Evolutionary conservation across 2,888 invertebrate genomes (phyloP).

Genomic region (Stratiomys singularior): DNA sequence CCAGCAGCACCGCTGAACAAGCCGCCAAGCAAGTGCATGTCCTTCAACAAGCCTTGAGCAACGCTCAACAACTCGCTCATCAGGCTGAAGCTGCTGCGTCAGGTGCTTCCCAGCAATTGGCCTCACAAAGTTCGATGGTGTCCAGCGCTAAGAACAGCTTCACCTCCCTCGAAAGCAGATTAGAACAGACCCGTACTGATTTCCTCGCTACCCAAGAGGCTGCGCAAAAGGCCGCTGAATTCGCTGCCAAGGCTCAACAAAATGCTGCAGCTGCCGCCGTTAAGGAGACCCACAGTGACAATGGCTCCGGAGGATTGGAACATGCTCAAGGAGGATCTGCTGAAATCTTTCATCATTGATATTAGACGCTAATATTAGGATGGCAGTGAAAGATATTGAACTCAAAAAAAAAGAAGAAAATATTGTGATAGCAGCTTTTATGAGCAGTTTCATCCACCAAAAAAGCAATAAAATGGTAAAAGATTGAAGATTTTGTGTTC

Average conservation of each 20-base stretch:
- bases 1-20: neutral
- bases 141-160: neutral
- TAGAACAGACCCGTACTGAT: neutral
- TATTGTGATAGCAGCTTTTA: no score
- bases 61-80: neutral
- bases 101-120: neutral
- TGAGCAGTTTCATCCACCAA: no score
- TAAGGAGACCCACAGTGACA: no score
- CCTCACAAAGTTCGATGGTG: constrained; percentile 1
- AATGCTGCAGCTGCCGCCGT: constrained; percentile 14
- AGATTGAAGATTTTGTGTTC: neutral
- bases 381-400: no score
- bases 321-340: neutral
- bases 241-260: neutral
- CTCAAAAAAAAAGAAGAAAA: no score
- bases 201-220: neutral
- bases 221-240: neutral
- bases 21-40: neutral
- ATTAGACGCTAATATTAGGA: neutral
- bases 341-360: constrained; percentile 12
- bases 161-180: neutral
- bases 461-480: constrained; percentile 11
- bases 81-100: neutral
- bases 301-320: neutral
- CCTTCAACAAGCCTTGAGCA: neutral